Conservation (phyloP, 2,797 vertebrate genomes). For the Muraenolepis orangiensis region DNA sequence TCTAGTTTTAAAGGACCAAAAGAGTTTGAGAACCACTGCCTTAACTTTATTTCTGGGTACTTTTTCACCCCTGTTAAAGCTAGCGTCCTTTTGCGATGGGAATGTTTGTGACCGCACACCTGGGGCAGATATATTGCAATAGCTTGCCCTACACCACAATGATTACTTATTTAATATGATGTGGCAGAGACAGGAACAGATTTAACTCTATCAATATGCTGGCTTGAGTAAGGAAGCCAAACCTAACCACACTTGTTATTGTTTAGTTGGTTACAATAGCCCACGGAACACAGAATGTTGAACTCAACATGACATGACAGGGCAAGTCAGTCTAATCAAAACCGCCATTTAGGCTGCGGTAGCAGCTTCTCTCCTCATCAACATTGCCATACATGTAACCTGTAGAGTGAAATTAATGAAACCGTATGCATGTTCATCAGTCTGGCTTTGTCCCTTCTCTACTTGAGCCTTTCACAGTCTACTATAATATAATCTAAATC, state of each 20-base stretch:
- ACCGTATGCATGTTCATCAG: too few species aligned
- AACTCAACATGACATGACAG: conserved; percentile 5
- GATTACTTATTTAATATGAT: conserved; percentile 1
- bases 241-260: not conserved
- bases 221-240: not conserved
- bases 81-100: not conserved
- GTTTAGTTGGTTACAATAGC: not conserved
- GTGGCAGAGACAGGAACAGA: conserved; percentile 9
- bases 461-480: too few species aligned
- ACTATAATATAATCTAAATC: too few species aligned
- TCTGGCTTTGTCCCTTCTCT: too few species aligned
- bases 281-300: conserved; percentile 6
- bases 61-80: not conserved
- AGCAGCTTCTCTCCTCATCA: not conserved
- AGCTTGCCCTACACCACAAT: conserved; percentile 4
- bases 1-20: not conserved
- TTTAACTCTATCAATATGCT: not conserved
- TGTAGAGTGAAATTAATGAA: not conserved
- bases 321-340: not conserved
- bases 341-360: not conserved
- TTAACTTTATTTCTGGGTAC: conserved; percentile 2
- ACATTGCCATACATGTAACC: not conserved
- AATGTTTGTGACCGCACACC: not conserved
- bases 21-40: not conserved
- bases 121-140: not conserved